Evolutionary conservation across 30 jellyfish, hydroid and myxozoan genomes (phyloP).

Genomic region (Aurelia sp.): DNA sequence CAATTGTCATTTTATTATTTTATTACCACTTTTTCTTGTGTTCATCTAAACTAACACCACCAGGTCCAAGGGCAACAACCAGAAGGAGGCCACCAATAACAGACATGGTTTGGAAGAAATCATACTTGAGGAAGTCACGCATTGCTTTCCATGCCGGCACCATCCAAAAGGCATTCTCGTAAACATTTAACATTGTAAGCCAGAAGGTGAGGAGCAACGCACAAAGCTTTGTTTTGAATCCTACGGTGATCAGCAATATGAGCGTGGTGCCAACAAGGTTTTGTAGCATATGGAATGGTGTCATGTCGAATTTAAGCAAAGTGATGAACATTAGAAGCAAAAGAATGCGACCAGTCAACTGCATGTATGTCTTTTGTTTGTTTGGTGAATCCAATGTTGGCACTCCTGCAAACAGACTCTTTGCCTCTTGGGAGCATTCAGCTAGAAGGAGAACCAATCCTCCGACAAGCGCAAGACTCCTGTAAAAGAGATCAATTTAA

Average conservation of each 20-base stretch:
- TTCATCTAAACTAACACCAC: conserved; percentile 99
- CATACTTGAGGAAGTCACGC: conserved; percentile 98
- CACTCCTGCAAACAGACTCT: conserved; percentile 97
- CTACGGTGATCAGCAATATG: conserved; percentile 93
- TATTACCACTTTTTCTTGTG: conserved; percentile 96
- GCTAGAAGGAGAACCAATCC: conserved; percentile 96
- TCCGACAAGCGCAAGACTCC: conserved; percentile 98
- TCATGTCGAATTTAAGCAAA: conserved; percentile 91
- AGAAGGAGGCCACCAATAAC: conserved; percentile 99
- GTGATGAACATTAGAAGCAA: conserved; percentile 95
- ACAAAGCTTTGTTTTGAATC: conserved; percentile 98
- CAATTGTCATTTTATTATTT: too few relatives aligned
- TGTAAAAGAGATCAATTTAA: conserved; percentile 6
- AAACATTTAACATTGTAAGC: conserved; percentile 76
- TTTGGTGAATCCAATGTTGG: conserved; percentile 93
- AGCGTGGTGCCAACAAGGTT: conserved; percentile 87
- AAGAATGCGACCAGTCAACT: conserved; percentile 98
- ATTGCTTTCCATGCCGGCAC: conserved; percentile 96
- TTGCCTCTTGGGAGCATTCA: conserved; percentile 96
- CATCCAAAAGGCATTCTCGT: conserved; percentile 99
- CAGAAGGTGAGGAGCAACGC: conserved; percentile 89
- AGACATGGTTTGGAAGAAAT: conserved; percentile 99
- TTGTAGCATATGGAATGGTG: conserved; percentile 91
- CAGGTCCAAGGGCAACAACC: conserved; percentile 99
- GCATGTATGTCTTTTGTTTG: conserved; percentile 98